Evolutionary conservation across 2,888 invertebrate species (phyloP).

Genomic region (Holacanthella duospinosa): DNA sequence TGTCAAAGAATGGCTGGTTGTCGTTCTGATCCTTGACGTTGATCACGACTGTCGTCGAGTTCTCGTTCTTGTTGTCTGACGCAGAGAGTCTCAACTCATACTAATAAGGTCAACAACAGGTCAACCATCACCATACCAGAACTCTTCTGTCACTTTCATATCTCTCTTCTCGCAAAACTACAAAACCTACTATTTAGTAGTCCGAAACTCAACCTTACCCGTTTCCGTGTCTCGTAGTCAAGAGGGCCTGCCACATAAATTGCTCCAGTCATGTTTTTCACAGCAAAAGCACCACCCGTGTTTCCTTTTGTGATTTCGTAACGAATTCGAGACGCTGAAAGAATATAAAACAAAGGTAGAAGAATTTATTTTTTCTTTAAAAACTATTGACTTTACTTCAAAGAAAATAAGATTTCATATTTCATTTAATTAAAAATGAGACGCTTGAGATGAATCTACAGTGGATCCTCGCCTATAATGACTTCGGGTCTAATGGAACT

Average conservation of each 20-base stretch:
- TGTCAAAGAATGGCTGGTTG: slow-evolving; percentile 64
- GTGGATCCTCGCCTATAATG: too few relatives aligned
- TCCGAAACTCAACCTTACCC: slow-evolving; percentile 57
- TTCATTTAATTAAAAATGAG: too few relatives aligned
- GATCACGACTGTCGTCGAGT: slow-evolving; percentile 91
- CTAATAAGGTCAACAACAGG: slow-evolving; percentile 44
- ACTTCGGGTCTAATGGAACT: too few relatives aligned
- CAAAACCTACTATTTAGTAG: background rate
- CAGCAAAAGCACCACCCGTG: slow-evolving; percentile 94
- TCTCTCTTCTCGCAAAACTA: background rate
- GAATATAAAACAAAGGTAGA: slow-evolving; percentile 20
- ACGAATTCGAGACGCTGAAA: slow-evolving; percentile 91
- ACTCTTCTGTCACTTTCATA: background rate
- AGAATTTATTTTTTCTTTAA: background rate
- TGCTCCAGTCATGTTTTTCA: slow-evolving; percentile 96
- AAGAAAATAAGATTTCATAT: background rate
- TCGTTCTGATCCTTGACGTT: slow-evolving; percentile 97
- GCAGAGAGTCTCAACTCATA: slow-evolving; percentile 89
- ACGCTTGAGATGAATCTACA: too few relatives aligned
- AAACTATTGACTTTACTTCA: background rate
- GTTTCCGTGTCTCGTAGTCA: slow-evolving; percentile 90
- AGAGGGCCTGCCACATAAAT: slow-evolving; percentile 94
- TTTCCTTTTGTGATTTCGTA: slow-evolving; percentile 99
- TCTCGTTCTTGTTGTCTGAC: slow-evolving; percentile 92
- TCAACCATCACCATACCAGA: background rate